Base-by-base conservation (phyloP, 2,888 invertebrate species). In the Steinernema hermaphroditum region DNA sequence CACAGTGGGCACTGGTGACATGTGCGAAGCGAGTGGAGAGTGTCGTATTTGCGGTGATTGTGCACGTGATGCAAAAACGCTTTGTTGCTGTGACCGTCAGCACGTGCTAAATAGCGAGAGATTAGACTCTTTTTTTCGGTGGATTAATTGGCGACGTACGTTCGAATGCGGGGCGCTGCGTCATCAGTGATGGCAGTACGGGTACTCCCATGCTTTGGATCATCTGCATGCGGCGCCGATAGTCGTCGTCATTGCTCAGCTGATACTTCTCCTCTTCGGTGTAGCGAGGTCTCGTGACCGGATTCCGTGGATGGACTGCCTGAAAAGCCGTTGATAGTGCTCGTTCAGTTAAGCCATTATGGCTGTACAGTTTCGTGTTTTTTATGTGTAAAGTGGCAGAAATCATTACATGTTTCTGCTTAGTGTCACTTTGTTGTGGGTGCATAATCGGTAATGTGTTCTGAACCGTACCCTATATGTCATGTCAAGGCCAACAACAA, bases 21-120 rank as follows among this genome's bases (percentile, higher is more conserved):
- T 6, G 54, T 24, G 27, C 54, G 22, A 22, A 54, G 8, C 24
- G 54, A 54, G 22, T 54, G 54, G 24, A 54, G 27, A 22, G 54
- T 54, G 22, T 54, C 54, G 27, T 54, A 54, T 27, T 54, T 54
- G 54, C 54, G 54, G 22, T 54, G 54, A 54, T 54, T 54, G 54
- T 54, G 54, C 6, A 54, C 54, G 27, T 54, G 54, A 16, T 54
- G 54, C 54, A 54, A 27, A 27, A 54, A 54, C 2, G 54, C 54
- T 54, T 54, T 54, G 27, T 54, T 54, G 54, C 27, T 54, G 54
- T 54, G 54, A 24, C 54, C 54, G 22, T 54, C 54, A 16, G 22
- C 54, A 8, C 54, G 54, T 54, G 54, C 54, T 54, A 27, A 54
- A 54, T n/a, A n/a, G n/a, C 54, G 22, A 16, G 16, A 19, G 46